These are phyloP conservation scores for Polylopha cassiicola DNA, from an alignment of 2,888 invertebrate species.

Conservation along the genomic window DNA sequence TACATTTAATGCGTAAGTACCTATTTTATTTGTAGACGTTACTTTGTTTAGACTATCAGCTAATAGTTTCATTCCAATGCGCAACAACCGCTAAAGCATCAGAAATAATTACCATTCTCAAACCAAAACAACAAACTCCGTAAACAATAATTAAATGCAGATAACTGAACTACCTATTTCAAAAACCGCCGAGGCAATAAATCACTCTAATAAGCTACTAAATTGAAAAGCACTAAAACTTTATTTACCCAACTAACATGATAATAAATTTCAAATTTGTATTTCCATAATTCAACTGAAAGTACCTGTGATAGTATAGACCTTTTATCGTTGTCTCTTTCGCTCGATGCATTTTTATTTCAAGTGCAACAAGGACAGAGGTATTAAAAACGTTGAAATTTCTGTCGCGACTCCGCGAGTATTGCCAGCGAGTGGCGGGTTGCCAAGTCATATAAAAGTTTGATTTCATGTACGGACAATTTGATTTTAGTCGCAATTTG, in stretches of 20 bases:
- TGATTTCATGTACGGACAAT: constrained; percentile 26
- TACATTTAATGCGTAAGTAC: too few species aligned
- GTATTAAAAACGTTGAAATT: neutral
- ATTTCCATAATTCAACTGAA: constrained; percentile 10
- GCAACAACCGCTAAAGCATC: too few species aligned
- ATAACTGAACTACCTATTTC: neutral
- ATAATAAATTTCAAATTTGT: constrained; percentile 6
- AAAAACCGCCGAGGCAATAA: neutral
- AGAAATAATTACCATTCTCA: too few species aligned
- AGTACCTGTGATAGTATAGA: constrained; percentile 7
- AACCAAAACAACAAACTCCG: too few species aligned
- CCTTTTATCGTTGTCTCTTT: too few species aligned
- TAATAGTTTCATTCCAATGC: too few species aligned
- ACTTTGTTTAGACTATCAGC: too few species aligned
- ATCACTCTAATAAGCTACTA: too few species aligned
- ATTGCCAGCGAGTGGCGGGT: constrained; percentile 23
- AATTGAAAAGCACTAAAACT: constrained; percentile 8
- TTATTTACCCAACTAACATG: constrained; percentile 7
- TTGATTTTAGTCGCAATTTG: constrained; percentile 26
- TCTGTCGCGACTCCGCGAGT: constrained; percentile 22
- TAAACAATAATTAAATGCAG: neutral
- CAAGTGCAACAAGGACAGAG: too few species aligned
- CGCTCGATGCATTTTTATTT: too few species aligned
- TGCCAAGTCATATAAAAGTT: constrained; percentile 31
- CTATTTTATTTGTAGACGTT: too few species aligned